These are phyloP conservation scores for Sebastes oblongus DNA, from an alignment of 2,797 vertebrate species.

Conservation along the genomic window DNA sequence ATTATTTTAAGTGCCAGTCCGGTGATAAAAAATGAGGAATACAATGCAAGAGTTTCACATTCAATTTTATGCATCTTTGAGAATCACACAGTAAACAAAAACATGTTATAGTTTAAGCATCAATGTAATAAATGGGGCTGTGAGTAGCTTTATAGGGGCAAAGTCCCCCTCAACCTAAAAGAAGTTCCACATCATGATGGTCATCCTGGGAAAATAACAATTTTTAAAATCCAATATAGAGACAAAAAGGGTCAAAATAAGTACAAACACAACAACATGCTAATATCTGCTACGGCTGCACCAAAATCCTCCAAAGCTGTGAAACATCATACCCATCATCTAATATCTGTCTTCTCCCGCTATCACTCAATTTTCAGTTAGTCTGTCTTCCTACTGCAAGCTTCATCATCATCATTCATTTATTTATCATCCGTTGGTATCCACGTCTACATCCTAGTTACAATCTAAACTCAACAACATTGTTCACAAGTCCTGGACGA, in stretches of 20 bases:
- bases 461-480: neutral
- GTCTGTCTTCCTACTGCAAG: neutral
- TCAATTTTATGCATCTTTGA: constrained; percentile 54
- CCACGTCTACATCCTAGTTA: constrained; percentile 3
- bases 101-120: constrained; percentile 7
- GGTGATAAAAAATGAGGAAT: neutral
- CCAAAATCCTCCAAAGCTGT: constrained; percentile 5
- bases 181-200: constrained; percentile 4
- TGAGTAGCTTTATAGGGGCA: constrained; percentile 1
- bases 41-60: constrained; percentile 16
- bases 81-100: constrained; percentile 58
- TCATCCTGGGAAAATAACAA: neutral
- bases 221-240: neutral
- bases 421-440: neutral
- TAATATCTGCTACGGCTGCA: neutral
- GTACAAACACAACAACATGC: neutral
- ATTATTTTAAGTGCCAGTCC: neutral
- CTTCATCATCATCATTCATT: neutral
- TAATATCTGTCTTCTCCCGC: neutral
- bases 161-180: neutral
- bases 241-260: constrained; percentile 15
- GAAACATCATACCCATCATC: neutral
- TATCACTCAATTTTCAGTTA: neutral
- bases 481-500: neutral
- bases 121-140: constrained; percentile 38